Conservation (phyloP, 2,113 vertebrate species). For the Nasalis larvatus region DNA sequence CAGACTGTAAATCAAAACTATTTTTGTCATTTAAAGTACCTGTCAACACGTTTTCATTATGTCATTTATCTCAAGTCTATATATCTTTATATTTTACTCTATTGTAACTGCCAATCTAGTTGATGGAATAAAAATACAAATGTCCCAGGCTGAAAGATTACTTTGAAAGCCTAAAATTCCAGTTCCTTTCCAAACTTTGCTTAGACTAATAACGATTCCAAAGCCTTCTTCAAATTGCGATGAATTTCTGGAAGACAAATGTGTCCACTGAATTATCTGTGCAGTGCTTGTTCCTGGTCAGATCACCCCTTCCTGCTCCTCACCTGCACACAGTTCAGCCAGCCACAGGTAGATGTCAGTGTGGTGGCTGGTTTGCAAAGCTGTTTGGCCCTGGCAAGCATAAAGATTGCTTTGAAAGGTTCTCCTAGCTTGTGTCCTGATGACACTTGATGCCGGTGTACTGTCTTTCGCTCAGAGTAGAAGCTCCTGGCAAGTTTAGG, state of each 20-base stretch:
- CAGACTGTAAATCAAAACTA: background rate
- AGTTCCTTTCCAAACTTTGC: background rate
- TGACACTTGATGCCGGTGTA: background rate
- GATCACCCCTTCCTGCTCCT: rapidly evolving
- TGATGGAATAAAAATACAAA: background rate
- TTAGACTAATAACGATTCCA: rapidly evolving
- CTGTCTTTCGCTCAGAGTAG: rapidly evolving
- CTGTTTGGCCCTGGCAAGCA: background rate
- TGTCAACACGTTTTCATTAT: background rate
- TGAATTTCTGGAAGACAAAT: rapidly evolving
- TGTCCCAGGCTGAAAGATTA: background rate
- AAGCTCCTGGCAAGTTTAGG: background rate
- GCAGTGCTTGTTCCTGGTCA: background rate
- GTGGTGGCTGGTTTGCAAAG: background rate
- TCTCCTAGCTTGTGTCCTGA: background rate
- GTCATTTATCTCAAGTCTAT: background rate
- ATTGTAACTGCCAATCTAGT: background rate
- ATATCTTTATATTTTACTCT: background rate
- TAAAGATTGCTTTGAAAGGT: background rate
- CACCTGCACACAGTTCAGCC: background rate
- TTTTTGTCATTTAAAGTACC: background rate
- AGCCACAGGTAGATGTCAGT: background rate
- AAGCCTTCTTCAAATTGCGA: background rate
- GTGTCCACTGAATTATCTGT: rapidly evolving
- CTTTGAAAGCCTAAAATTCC: background rate